A percentile compares a stretch with the other conserved stretches of the same genome.
Evolutionary conservation across 2,113 vertebrate genomes (phyloP).

Genomic region (Cyanoderma ruficeps): DNA sequence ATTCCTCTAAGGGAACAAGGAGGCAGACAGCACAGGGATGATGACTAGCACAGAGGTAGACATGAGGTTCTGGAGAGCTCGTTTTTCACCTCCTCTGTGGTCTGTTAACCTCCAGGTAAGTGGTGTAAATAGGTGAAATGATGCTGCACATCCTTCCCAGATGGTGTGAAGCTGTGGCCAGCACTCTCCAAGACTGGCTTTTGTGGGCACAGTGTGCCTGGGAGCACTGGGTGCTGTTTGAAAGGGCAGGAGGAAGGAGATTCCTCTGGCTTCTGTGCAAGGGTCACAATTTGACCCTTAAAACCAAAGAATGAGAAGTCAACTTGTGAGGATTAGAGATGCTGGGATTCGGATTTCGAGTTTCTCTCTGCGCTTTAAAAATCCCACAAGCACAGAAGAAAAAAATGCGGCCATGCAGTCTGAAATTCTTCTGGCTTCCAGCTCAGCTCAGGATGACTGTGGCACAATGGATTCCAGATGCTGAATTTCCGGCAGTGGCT

Average conservation of each 20-base stretch:
- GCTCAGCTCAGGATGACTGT: conserved; percentile 39
- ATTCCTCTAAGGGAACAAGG: accelerated
- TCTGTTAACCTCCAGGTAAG: neutral
- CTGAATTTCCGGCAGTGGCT: conserved; percentile 42
- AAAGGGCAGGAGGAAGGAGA: neutral
- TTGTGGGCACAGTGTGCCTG: neutral
- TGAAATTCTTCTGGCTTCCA: conserved; percentile 9
- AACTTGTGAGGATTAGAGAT: neutral
- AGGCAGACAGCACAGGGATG: neutral
- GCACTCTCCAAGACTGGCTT: neutral
- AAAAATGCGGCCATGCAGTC: neutral
- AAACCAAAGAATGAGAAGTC: neutral
- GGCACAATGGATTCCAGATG: conserved; percentile 71
- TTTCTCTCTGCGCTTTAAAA: neutral
- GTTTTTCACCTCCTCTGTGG: neutral
- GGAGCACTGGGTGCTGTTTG: neutral
- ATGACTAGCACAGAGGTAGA: accelerated
- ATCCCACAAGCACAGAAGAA: neutral
- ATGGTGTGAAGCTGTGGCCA: neutral
- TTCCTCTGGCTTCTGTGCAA: neutral
- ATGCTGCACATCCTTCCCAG: neutral
- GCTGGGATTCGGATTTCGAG: neutral
- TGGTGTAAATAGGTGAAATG: neutral
- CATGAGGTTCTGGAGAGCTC: neutral
- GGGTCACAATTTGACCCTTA: neutral